A percentile compares a stretch with the other conserved stretches of the same genome.
Conservation (phyloP, 1,140 invertebrate genomes). For the Drosophila pandora region DNA sequence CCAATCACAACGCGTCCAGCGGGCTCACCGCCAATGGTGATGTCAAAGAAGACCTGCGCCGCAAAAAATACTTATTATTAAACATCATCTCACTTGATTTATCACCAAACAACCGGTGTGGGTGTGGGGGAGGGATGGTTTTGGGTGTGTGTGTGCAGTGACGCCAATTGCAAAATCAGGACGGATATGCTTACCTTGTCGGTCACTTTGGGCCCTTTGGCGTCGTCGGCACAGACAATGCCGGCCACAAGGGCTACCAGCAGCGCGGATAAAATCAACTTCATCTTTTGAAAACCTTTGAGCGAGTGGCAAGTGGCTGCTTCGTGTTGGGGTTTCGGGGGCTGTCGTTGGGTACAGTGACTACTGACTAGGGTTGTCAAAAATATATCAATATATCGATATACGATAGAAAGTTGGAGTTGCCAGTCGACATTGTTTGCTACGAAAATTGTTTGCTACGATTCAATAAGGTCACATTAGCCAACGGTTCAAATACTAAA, state of each 20-base stretch:
- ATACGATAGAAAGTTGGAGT: too few species aligned
- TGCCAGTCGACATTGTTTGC: too few species aligned
- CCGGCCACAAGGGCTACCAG: constrained; percentile 70
- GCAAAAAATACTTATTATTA: constrained; percentile 37
- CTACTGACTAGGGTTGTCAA: too few species aligned
- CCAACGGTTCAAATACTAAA: too few species aligned
- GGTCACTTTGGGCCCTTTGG: constrained; percentile 90
- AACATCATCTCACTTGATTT: constrained; percentile 50
- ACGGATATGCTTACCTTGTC: constrained; percentile 86
- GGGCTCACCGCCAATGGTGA: constrained; percentile 92
- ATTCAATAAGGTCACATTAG: too few species aligned
- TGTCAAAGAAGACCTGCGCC: constrained; percentile 96
- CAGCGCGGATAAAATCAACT: constrained; percentile 68
- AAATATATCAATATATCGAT: too few species aligned
- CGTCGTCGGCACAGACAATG: constrained; percentile 72
- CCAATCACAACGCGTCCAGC: constrained; percentile 95
- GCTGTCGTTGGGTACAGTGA: too few species aligned
- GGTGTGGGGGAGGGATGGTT: constrained; percentile 2
- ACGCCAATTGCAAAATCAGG: constrained; percentile 33
- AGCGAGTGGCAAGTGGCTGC: constrained; percentile 5
- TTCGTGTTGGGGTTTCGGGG: background rate
- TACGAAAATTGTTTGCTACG: too few species aligned
- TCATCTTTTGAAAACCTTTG: constrained; percentile 51
- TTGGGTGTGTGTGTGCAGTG: constrained; percentile 24
- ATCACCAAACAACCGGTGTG: constrained; percentile 23